These are phyloP conservation scores for Sialia sialis DNA, from an alignment of 2,113 vertebrate genomes.

Conservation along the genomic window DNA sequence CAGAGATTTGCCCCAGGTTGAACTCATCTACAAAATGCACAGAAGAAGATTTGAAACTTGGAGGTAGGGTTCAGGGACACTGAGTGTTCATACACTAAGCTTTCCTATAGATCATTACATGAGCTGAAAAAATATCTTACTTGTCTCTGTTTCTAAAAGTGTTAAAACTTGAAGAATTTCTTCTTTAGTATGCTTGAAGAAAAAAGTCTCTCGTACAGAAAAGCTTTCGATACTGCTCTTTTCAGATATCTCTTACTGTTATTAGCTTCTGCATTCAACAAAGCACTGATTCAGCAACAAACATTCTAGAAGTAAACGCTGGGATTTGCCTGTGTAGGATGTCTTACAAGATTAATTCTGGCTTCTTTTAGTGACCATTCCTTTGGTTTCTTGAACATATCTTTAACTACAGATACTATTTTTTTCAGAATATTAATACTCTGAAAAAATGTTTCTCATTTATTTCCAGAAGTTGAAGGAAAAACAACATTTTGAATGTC, in stretches of 20 bases:
- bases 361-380: neutral
- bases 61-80: neutral
- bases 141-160: neutral
- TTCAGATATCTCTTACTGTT: neutral
- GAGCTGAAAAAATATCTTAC: neutral
- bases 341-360: neutral
- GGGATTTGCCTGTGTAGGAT: neutral
- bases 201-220: neutral
- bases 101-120: neutral
- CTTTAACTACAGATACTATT: neutral
- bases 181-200: neutral
- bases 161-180: neutral
- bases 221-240: neutral
- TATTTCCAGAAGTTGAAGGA: neutral
- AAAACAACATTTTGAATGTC: neutral
- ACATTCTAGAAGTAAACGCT: neutral
- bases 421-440: neutral
- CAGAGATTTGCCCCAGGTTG: neutral
- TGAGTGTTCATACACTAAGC: neutral
- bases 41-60: neutral
- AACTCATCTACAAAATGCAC: neutral
- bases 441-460: neutral
- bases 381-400: neutral
- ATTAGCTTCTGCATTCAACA: neutral
- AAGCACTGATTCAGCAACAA: neutral